phyloP scores from a whole-genome alignment of 2,888 invertebrate genomes.

The Xylocampa areola region DNA sequence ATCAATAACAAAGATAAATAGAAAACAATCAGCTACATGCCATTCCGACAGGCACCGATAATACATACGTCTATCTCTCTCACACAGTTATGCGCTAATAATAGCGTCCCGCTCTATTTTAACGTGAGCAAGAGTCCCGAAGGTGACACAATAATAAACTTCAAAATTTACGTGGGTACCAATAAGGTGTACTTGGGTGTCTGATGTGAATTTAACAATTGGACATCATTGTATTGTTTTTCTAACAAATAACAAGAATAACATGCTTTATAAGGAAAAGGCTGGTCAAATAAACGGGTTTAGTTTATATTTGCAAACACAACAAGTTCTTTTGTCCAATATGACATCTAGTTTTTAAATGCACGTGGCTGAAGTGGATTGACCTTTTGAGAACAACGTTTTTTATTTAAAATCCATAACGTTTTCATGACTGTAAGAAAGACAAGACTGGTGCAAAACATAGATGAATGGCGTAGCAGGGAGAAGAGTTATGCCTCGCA shows the following conservation, averaged over 20 bases:
- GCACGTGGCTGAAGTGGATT: neutral
- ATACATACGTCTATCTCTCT: constrained; percentile 59
- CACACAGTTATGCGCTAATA: constrained; percentile 64
- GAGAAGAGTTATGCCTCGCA: too few relatives aligned
- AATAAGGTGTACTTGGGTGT: constrained; percentile 36
- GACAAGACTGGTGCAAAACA: too few relatives aligned
- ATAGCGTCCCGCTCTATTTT: constrained; percentile 75
- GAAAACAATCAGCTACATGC: constrained; percentile 56
- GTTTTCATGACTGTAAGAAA: too few relatives aligned
- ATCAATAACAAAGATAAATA: constrained; percentile 54
- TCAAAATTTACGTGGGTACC: constrained; percentile 59
- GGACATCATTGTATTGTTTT: neutral
- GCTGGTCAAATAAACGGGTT: neutral
- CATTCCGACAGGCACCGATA: constrained; percentile 51
- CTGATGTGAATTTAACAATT: constrained; percentile 40
- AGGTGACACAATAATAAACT: constrained; percentile 76
- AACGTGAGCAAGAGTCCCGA: constrained; percentile 64
- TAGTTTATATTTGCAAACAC: neutral
- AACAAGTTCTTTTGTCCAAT: neutral
- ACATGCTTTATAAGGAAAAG: neutral
- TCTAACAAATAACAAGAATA: neutral
- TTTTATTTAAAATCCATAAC: too few relatives aligned
- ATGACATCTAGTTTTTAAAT: neutral
- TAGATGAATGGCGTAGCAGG: too few relatives aligned
- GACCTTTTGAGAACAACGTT: too few relatives aligned